phyloP scores from a whole-genome alignment of 2,113 vertebrate species.

The Alethe diademata region DNA sequence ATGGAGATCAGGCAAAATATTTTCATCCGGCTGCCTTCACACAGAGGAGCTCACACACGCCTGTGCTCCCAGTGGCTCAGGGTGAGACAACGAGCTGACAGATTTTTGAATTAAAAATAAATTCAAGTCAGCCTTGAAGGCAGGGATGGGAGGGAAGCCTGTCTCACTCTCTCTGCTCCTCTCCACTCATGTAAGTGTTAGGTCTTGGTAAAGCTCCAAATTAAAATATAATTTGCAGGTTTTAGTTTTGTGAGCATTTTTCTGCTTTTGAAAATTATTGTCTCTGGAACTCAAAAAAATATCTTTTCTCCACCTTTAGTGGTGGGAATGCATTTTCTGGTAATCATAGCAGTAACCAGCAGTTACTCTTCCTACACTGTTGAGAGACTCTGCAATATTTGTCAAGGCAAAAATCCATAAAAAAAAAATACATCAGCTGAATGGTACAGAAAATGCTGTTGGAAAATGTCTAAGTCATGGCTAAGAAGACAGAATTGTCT shows the following conservation, averaged over 20 bases:
- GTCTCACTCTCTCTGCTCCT: background rate
- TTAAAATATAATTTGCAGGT: background rate
- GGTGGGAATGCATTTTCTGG: background rate
- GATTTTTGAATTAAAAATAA: conserved; percentile 34
- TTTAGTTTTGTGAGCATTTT: background rate
- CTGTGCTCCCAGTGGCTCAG: conserved; percentile 15
- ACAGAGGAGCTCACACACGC: background rate
- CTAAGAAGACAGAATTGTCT: background rate
- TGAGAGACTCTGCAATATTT: background rate
- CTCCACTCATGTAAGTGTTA: background rate
- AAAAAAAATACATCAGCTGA: background rate
- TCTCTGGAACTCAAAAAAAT: background rate
- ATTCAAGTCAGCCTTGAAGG: background rate
- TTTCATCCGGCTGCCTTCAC: conserved; percentile 31
- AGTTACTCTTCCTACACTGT: background rate
- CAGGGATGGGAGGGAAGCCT: background rate
- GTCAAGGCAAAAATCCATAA: background rate
- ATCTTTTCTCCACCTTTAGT: background rate
- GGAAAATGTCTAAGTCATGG: background rate
- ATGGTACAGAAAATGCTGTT: background rate
- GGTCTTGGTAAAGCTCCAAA: background rate
- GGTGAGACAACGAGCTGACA: conserved; percentile 3
- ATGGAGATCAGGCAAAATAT: conserved; percentile 51
- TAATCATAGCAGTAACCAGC: background rate
- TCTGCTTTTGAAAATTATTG: background rate